A percentile compares a stretch with the other conserved stretches of the same genome.
Conservation (phyloP, 2,888 invertebrate genomes). For the Ochropacha duplaris region DNA sequence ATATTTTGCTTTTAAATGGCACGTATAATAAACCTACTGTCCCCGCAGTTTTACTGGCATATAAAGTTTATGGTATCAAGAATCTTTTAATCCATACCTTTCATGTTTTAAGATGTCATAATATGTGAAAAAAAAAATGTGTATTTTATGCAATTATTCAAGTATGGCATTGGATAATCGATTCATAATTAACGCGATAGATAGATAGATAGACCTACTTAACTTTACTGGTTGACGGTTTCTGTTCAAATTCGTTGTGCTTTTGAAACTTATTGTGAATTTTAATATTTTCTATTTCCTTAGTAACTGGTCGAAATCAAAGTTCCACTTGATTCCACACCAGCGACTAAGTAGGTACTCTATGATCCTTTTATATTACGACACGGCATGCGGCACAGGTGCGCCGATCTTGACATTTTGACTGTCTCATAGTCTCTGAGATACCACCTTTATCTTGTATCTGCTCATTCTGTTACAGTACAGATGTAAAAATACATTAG, state of each 20-base stretch:
- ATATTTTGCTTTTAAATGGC: no score
- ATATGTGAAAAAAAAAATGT: not conserved
- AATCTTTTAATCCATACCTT: no score
- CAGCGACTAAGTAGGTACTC: slow-evolving; percentile 1
- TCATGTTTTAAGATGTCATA: no score
- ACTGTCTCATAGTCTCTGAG: slow-evolving; percentile 20
- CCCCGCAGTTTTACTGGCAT: no score
- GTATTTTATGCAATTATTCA: not conserved
- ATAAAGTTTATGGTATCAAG: no score
- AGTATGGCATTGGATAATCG: not conserved
- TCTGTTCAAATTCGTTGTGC: not conserved
- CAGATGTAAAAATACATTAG: slow-evolving; percentile 24
- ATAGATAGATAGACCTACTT: no score
- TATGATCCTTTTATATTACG: slow-evolving; percentile 33
- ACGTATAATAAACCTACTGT: no score
- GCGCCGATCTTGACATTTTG: slow-evolving; percentile 49
- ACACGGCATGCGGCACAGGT: slow-evolving; percentile 30
- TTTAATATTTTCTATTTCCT: slow-evolving; percentile 2
- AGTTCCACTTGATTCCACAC: slow-evolving; percentile 11
- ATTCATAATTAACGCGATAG: not conserved
- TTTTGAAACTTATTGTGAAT: slow-evolving; percentile 2
- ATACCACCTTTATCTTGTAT: slow-evolving; percentile 26
- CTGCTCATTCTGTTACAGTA: slow-evolving; percentile 18
- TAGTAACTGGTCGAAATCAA: slow-evolving; percentile 7
- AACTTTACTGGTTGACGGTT: not conserved